A percentile compares a stretch with the other conserved stretches of the same genome.
phyloP scores from a whole-genome alignment of 2,888 invertebrate genomes.

The Tromatobia lineatoria region DNA sequence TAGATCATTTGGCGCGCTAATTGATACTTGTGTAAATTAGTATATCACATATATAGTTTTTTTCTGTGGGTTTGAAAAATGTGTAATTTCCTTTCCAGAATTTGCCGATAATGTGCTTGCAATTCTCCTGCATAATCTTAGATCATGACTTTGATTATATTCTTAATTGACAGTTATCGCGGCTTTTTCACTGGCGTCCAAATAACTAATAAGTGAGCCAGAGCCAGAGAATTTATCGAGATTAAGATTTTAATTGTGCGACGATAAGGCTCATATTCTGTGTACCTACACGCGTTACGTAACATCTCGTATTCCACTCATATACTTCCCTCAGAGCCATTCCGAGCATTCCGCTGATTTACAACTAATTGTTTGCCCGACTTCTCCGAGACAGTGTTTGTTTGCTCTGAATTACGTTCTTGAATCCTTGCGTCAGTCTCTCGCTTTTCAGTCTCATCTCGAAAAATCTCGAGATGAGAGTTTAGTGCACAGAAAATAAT shows the following conservation, averaged over 20 bases:
- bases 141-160: too few relatives aligned
- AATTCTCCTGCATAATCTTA: too few relatives aligned
- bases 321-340: constrained; percentile 28
- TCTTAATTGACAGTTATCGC: too few relatives aligned
- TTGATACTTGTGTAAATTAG: too few relatives aligned
- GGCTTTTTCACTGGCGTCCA: neutral
- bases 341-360: constrained; percentile 67
- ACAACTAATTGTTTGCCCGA: constrained; percentile 70
- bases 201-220: constrained; percentile 1
- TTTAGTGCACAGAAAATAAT: neutral
- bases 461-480: constrained; percentile 9
- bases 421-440: constrained; percentile 58
- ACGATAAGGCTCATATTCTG: constrained; percentile 36
- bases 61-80: too few relatives aligned
- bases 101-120: too few relatives aligned
- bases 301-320: constrained; percentile 26
- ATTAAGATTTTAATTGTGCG: constrained; percentile 46
- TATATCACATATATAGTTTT: too few relatives aligned
- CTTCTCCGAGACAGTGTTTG: constrained; percentile 71
- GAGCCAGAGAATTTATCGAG: constrained; percentile 28
- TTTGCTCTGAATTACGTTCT: constrained; percentile 71
- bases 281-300: constrained; percentile 49
- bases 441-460: constrained; percentile 20
- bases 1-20: neutral
- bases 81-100: too few relatives aligned